These are phyloP conservation scores for Halichoeres trimaculatus DNA, from an alignment of 2,113 vertebrate species.

Conservation along the genomic window DNA sequence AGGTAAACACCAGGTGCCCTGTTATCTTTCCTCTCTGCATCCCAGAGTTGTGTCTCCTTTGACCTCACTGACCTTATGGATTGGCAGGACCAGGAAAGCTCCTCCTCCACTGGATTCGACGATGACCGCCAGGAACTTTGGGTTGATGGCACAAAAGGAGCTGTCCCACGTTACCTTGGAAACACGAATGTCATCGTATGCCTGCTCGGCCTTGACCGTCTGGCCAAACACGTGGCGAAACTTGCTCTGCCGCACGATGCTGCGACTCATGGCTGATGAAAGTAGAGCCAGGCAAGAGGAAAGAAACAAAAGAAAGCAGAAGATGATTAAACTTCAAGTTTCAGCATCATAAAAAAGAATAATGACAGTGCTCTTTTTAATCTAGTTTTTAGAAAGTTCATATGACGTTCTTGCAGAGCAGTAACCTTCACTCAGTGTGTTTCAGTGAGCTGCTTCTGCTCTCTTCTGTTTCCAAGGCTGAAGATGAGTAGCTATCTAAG, in stretches of 20 bases:
- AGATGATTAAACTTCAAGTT: background rate
- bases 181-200: conserved; percentile 96
- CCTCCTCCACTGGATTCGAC: conserved; percentile 95
- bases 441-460: background rate
- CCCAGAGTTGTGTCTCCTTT: background rate
- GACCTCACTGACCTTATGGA: conserved; percentile 88
- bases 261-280: conserved; percentile 91
- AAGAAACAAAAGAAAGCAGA: background rate
- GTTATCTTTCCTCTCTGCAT: background rate
- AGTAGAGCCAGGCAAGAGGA: background rate
- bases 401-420: background rate
- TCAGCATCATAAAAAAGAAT: background rate
- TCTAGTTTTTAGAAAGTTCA: background rate
- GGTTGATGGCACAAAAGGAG: conserved; percentile 97
- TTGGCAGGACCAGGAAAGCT: conserved; percentile 92
- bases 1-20: no score
- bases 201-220: conserved; percentile 92
- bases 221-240: conserved; percentile 98
- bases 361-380: no score
- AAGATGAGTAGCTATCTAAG: background rate
- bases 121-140: conserved; percentile 96
- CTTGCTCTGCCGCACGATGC: conserved; percentile 98
- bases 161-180: conserved; percentile 99
- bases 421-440: background rate
- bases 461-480: background rate